Evolutionary conservation across 2,797 vertebrate species (phyloP).

Genomic region (Xerus rutilus): DNA sequence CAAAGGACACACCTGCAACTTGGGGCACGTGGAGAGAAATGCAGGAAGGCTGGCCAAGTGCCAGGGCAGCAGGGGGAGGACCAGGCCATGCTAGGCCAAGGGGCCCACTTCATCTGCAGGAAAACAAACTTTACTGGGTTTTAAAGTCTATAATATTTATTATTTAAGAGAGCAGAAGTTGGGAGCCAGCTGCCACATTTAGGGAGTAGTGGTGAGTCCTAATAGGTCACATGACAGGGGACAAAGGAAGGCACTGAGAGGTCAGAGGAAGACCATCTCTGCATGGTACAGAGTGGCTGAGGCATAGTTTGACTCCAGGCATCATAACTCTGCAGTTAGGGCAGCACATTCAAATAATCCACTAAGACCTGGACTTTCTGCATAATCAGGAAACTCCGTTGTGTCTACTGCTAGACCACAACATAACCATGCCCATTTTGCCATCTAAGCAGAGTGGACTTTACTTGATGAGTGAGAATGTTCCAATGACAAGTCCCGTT

Average conservation of each 20-base stretch:
- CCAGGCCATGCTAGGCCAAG: background rate
- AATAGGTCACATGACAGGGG: background rate
- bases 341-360: background rate
- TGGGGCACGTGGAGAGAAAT: rapidly evolving
- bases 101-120: background rate
- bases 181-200: background rate
- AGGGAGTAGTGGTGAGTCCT: background rate
- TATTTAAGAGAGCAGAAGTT: background rate
- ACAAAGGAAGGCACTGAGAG: background rate
- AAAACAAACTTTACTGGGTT: background rate
- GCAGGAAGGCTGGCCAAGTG: background rate
- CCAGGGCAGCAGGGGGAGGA: background rate
- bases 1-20: background rate
- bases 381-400: background rate
- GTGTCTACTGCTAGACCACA: background rate
- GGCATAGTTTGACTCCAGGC: background rate
- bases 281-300: background rate
- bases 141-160: background rate
- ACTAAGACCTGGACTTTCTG: background rate
- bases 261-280: background rate
- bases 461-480: background rate
- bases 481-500: background rate
- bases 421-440: background rate
- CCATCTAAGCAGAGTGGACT: background rate
- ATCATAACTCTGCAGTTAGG: background rate